These are phyloP conservation scores for Trogon surrucura DNA, from an alignment of 2,113 vertebrate species.

Conservation along the genomic window DNA sequence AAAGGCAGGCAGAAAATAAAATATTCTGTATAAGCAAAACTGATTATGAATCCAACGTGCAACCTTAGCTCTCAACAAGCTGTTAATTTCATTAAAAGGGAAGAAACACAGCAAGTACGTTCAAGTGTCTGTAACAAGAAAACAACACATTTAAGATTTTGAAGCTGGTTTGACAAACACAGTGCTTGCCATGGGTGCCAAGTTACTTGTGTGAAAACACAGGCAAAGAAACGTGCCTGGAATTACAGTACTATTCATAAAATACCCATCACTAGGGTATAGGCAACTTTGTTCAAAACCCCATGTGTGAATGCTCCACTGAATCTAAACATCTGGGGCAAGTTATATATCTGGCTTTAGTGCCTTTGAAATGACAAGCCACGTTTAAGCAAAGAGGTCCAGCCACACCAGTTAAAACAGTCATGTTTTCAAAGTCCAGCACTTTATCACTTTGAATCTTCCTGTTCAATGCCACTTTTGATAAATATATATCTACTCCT, in stretches of 20 bases:
- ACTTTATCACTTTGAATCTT: neutral
- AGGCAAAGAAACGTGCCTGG: neutral
- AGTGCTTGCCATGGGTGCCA: neutral
- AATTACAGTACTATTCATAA: neutral
- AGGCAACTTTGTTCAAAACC: neutral
- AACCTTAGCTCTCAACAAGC: slow-evolving; percentile 16
- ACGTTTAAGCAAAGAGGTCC: neutral
- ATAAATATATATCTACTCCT: neutral
- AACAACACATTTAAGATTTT: neutral
- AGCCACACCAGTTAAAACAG: slow-evolving; percentile 23
- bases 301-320: neutral
- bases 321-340: slow-evolving; percentile 45
- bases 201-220: neutral
- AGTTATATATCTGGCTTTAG: slow-evolving; percentile 26
- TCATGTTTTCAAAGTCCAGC: slow-evolving; percentile 4
- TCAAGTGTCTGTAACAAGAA: neutral
- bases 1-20: slow-evolving; percentile 22
- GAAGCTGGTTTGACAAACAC: neutral
- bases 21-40: neutral
- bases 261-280: neutral
- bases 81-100: slow-evolving; percentile 8
- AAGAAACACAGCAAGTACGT: neutral
- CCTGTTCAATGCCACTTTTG: neutral
- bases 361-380: slow-evolving; percentile 38
- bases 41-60: neutral